These are phyloP conservation scores for Alethe castanea DNA, from an alignment of 2,113 vertebrate species.

Conservation along the genomic window DNA sequence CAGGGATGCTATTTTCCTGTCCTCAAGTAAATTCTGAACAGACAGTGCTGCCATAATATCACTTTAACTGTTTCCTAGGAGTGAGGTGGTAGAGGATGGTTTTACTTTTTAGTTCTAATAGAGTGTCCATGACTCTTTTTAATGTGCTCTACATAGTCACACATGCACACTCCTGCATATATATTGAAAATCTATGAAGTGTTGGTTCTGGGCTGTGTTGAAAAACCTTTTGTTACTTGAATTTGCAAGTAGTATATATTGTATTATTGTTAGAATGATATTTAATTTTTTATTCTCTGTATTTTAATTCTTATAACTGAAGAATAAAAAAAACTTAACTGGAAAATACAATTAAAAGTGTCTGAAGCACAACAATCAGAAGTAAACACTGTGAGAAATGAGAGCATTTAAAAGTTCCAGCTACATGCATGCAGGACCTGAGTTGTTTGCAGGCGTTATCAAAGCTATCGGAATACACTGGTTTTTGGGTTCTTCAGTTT, in stretches of 20 bases:
- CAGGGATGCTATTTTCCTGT: neutral
- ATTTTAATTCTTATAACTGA: neutral
- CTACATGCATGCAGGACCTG: slow-evolving; percentile 39
- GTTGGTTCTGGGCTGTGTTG: neutral
- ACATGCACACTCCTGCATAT: neutral
- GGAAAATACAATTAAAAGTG: neutral
- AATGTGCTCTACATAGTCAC: accelerated
- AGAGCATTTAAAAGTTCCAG: slow-evolving; percentile 36
- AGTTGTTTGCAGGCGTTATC: slow-evolving; percentile 56
- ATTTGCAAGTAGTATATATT: neutral
- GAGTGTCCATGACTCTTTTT: neutral
- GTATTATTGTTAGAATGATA: neutral
- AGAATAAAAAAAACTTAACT: neutral
- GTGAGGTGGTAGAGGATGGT: neutral
- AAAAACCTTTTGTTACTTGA: neutral
- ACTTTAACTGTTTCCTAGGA: neutral
- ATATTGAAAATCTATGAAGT: neutral
- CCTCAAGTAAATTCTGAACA: neutral
- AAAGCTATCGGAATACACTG: slow-evolving; percentile 2
- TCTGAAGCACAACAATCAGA: neutral
- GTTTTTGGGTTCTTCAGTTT: slow-evolving; percentile 17
- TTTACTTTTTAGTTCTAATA: neutral
- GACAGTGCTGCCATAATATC: neutral
- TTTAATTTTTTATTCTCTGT: neutral
- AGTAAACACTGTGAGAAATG: neutral